These are phyloP conservation scores for Lasioglossum oenotherae DNA, from an alignment of 2,888 invertebrate genomes.

Conservation along the genomic window DNA sequence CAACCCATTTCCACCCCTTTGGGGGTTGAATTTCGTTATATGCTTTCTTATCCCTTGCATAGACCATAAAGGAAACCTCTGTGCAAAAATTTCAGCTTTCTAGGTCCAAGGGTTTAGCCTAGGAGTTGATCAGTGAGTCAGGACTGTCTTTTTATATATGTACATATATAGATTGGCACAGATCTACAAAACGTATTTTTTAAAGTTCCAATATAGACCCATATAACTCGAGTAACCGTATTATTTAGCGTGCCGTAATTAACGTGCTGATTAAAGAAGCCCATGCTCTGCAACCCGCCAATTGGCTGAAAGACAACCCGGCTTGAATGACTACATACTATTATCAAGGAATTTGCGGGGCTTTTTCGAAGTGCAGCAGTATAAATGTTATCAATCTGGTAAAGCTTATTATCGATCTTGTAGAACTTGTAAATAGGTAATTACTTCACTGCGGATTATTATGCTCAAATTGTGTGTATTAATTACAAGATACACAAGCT, in stretches of 20 bases:
- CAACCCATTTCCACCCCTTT: no score
- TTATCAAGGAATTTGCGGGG: neutral
- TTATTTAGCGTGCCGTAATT: neutral
- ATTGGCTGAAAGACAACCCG: neutral
- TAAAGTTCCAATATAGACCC: no score
- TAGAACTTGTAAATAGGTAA: neutral
- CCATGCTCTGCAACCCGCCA: neutral
- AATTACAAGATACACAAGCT: neutral
- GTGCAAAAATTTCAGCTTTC: no score
- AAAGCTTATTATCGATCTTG: neutral
- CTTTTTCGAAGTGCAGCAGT: neutral
- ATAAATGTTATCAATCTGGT: neutral
- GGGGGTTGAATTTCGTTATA: no score
- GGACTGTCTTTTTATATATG: no score
- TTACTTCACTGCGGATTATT: no score
- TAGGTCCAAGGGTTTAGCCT: no score
- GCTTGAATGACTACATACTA: neutral
- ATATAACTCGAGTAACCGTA: neutral
- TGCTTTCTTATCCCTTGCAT: no score
- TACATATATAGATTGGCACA: no score
- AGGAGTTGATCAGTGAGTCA: no score
- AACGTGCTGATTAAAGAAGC: neutral
- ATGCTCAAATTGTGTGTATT: neutral
- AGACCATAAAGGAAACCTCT: no score
- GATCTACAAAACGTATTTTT: no score